phyloP scores from a whole-genome alignment of 2,113 vertebrate species.

The Craseonycteris thonglongyai region DNA sequence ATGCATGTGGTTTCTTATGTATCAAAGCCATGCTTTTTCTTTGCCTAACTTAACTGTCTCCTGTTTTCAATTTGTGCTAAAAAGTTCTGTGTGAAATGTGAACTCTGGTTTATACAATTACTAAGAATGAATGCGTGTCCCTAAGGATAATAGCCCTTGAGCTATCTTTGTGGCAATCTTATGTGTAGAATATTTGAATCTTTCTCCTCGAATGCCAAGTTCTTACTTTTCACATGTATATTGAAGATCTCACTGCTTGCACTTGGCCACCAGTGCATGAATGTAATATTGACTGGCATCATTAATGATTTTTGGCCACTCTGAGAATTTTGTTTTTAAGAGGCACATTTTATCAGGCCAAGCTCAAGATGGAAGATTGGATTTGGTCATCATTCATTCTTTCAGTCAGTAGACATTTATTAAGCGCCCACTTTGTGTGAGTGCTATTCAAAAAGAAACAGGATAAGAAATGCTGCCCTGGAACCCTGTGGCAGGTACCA shows the following conservation, averaged over 20 bases:
- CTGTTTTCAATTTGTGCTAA: constrained; percentile 61
- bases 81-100: constrained; percentile 55
- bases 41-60: constrained; percentile 18
- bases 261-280: not conserved
- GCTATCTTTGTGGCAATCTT: constrained; percentile 2
- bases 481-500: not conserved
- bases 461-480: not conserved
- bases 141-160: constrained; percentile 19
- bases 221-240: constrained; percentile 47
- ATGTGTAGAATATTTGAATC: constrained; percentile 20
- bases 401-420: not conserved
- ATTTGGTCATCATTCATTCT: not conserved
- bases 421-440: not conserved
- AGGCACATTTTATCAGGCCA: not conserved
- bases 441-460: not conserved
- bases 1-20: constrained; percentile 28
- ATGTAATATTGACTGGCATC: constrained; percentile 1
- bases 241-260: constrained; percentile 13
- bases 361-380: not conserved
- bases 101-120: constrained; percentile 49
- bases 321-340: constrained; percentile 33
- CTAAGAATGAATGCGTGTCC: not conserved
- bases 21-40: constrained; percentile 34
- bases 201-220: constrained; percentile 26
- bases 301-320: constrained; percentile 16